Conservation (phyloP, 2,797 vertebrate species). For the Pagetopsis macropterus region DNA sequence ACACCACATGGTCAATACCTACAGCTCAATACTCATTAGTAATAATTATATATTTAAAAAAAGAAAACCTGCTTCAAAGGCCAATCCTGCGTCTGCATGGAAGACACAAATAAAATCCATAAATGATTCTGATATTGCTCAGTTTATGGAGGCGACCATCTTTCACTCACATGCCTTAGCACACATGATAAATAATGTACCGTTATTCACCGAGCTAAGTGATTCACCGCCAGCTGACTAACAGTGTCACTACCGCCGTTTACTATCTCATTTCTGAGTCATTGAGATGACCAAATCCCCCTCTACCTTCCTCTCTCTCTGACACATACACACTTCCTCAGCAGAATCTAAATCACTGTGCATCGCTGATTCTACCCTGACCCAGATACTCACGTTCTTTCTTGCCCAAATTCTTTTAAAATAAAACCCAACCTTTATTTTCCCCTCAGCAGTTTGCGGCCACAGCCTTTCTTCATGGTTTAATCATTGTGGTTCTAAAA, state of each 20-base stretch:
- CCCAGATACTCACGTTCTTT: constrained; percentile 70
- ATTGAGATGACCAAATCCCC: constrained; percentile 27
- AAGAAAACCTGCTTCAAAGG: constrained; percentile 32
- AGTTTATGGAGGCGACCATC: constrained; percentile 5
- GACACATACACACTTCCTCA: constrained; percentile 24
- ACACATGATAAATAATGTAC: constrained; percentile 26
- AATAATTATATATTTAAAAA: constrained; percentile 28
- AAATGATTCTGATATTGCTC: constrained; percentile 12
- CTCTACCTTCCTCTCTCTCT: not conserved
- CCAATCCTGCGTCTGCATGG: constrained; percentile 11
- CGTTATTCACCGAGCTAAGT: constrained; percentile 13
- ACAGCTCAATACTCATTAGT: constrained; percentile 68
- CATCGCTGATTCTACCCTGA: constrained; percentile 63
- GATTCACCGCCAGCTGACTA: constrained; percentile 28
- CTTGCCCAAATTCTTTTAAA: constrained; percentile 74
- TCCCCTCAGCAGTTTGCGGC: constrained; percentile 37
- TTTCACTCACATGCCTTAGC: not conserved
- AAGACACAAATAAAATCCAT: constrained; percentile 13
- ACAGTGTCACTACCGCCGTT: constrained; percentile 33
- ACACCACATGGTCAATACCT: constrained; percentile 63
- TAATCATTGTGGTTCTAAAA: constrained; percentile 64
- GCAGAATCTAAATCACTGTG: constrained; percentile 54
- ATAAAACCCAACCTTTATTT: constrained; percentile 48
- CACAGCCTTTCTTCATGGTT: constrained; percentile 64
- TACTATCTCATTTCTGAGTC: constrained; percentile 46